Evolutionary conservation across 2,888 invertebrate species (phyloP).

Genomic region (Drosophila austrosaltans): DNA sequence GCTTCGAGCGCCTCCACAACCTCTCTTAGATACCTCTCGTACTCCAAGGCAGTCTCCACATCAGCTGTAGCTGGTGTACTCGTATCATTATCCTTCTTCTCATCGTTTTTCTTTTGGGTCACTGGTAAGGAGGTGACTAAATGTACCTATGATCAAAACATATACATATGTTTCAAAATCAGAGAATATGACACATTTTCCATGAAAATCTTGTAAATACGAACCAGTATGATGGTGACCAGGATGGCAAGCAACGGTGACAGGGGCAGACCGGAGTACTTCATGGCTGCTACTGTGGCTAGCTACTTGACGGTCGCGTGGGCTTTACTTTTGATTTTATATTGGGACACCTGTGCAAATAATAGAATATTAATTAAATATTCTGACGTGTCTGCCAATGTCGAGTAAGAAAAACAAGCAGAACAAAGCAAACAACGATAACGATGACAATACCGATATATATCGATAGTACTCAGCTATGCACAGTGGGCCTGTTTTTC

Average conservation of each 20-base stretch:
- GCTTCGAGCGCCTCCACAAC: slow-evolving; percentile 95
- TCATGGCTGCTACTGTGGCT: slow-evolving; percentile 48
- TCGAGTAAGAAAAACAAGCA: slow-evolving; percentile 3
- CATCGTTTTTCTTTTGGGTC: slow-evolving; percentile 83
- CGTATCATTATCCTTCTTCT: slow-evolving; percentile 81
- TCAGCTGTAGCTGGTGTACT: slow-evolving; percentile 72
- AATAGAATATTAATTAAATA: slow-evolving; percentile 37
- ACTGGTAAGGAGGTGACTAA: slow-evolving; percentile 84
- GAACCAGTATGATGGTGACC: slow-evolving; percentile 5
- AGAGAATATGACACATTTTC: not conserved
- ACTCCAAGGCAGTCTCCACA: slow-evolving; percentile 84
- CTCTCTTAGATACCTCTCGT: slow-evolving; percentile 94
- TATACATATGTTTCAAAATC: not conserved
- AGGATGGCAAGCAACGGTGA: slow-evolving; percentile 31
- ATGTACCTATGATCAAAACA: not conserved
- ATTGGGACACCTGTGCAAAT: slow-evolving; percentile 53
- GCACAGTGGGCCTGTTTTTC: too few relatives aligned
- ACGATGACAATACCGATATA: not conserved
- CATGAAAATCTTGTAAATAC: not conserved
- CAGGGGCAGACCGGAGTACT: slow-evolving; percentile 29
- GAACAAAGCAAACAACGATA: slow-evolving; percentile 9
- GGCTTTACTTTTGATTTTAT: slow-evolving; percentile 18
- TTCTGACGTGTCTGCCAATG: slow-evolving; percentile 64
- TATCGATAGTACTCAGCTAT: not conserved
- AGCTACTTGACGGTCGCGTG: slow-evolving; percentile 3